These are phyloP conservation scores for Caenorhabditis japonica DNA, from an alignment of 2,888 invertebrate species.

Conservation along the genomic window DNA sequence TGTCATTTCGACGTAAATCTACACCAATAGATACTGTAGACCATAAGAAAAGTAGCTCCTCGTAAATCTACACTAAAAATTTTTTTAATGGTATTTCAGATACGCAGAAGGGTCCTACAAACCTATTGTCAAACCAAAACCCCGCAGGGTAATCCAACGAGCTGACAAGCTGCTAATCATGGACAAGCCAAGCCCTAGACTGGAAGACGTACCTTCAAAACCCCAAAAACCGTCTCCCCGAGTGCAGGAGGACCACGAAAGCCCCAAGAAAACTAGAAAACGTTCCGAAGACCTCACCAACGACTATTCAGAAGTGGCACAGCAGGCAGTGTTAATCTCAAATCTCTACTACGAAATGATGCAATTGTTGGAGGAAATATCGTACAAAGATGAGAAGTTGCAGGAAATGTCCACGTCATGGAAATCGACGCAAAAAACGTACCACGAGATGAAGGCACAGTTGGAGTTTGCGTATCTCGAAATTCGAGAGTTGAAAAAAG, in stretches of 20 bases:
- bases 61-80: no score
- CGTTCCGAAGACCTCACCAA: background rate
- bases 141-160: slow-evolving; percentile 21
- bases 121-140: slow-evolving; percentile 5
- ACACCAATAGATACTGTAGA: no score
- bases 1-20: no score
- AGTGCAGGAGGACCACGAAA: slow-evolving; percentile 16
- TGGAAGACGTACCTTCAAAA: background rate
- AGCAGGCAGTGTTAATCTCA: slow-evolving; percentile 65
- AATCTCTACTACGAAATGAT: slow-evolving; percentile 67
- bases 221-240: slow-evolving; percentile 26
- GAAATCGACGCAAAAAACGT: slow-evolving; percentile 37
- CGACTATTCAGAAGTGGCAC: slow-evolving; percentile 50
- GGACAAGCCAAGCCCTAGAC: background rate
- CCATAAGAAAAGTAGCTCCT: no score
- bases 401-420: slow-evolving; percentile 46
- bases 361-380: slow-evolving; percentile 65
- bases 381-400: slow-evolving; percentile 60
- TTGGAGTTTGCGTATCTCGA: slow-evolving; percentile 60
- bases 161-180: slow-evolving; percentile 13
- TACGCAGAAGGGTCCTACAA: slow-evolving; percentile 39
- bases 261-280: background rate
- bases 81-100: no score
- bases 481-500: slow-evolving; percentile 39
- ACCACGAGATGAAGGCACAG: slow-evolving; percentile 50